phyloP scores from a whole-genome alignment of 2,797 vertebrate genomes.

The Harpagifer antarcticus region DNA sequence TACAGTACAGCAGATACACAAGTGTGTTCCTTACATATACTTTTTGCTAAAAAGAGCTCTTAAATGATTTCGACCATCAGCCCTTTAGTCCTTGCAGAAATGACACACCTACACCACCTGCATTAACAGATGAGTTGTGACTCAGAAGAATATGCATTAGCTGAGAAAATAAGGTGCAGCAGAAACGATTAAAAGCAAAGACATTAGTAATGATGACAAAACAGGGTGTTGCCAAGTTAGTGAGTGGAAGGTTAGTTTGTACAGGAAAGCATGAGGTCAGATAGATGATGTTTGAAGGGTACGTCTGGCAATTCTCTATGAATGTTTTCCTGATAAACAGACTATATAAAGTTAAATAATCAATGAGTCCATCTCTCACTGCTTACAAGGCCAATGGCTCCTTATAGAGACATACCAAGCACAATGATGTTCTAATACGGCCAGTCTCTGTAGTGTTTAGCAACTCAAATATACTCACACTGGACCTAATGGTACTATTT shows the following conservation, averaged over 20 bases:
- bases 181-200: constrained; percentile 21
- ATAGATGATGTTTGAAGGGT: constrained; percentile 18
- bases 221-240: neutral
- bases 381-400: neutral
- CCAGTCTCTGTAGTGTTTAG: neutral
- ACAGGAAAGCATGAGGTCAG: constrained; percentile 9
- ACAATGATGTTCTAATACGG: neutral
- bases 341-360: neutral
- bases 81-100: neutral
- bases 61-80: neutral
- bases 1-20: neutral
- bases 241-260: constrained; percentile 4
- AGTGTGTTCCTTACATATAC: neutral
- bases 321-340: constrained; percentile 1
- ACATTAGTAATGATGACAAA: constrained; percentile 19
- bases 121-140: constrained; percentile 5
- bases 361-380: neutral
- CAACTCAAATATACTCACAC: neutral
- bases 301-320: constrained; percentile 2
- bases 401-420: neutral
- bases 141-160: neutral
- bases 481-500: neutral
- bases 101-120: constrained; percentile 10
- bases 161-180: constrained; percentile 8
- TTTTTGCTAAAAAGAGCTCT: neutral